Evolutionary conservation across 2,888 invertebrate species (phyloP).

Genomic region (Clistopyga incitator): DNA sequence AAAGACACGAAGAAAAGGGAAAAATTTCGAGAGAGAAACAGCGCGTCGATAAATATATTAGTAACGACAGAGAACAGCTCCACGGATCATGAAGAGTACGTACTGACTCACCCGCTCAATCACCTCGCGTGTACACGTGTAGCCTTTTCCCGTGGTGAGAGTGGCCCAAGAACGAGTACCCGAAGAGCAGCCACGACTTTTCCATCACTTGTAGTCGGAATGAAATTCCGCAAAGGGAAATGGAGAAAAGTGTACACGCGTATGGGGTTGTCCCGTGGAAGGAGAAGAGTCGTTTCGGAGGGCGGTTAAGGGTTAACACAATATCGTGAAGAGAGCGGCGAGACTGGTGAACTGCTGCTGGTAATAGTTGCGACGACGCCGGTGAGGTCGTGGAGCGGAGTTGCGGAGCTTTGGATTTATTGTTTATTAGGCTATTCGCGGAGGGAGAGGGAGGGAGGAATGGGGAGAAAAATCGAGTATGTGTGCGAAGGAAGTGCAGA

Average conservation of each 20-base stretch:
- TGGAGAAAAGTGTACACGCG: background rate
- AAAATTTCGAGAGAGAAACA: background rate
- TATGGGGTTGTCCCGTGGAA: too few species aligned
- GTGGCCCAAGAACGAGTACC: conserved; percentile 53
- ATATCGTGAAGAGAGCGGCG: conserved; percentile 73
- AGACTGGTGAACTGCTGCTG: conserved; percentile 38
- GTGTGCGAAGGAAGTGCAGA: conserved; percentile 74
- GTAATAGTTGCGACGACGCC: conserved; percentile 60
- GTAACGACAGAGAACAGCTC: conserved; percentile 27
- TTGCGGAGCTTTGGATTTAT: conserved; percentile 75
- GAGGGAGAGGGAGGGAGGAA: conserved; percentile 12
- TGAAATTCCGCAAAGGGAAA: conserved; percentile 42
- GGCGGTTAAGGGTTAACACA: conserved; percentile 72
- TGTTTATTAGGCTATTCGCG: conserved; percentile 78
- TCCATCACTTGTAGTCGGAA: conserved; percentile 46
- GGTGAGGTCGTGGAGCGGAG: conserved; percentile 38
- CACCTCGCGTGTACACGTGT: conserved; percentile 28
- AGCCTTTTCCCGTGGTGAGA: conserved; percentile 25
- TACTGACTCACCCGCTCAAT: conserved; percentile 61
- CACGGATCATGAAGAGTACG: conserved; percentile 14
- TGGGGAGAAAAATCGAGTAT: background rate
- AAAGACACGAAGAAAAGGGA: background rate
- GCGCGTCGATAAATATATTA: conserved; percentile 38
- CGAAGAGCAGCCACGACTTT: conserved; percentile 48
- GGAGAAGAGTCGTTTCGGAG: conserved; percentile 58